Conservation (phyloP, 2,113 vertebrate genomes). For the Mus pahari region DNA sequence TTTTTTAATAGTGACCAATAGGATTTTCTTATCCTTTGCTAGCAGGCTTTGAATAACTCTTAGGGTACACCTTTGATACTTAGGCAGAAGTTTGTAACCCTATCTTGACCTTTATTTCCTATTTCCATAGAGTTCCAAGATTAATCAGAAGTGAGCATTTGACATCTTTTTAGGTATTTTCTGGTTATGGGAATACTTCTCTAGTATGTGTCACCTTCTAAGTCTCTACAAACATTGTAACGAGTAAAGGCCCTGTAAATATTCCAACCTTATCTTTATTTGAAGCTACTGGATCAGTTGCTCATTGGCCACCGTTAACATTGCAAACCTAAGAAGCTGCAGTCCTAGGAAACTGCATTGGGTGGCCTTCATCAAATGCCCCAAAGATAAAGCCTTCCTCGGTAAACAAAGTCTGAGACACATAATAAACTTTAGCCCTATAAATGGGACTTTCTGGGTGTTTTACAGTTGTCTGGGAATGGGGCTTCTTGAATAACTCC, state of each 20-base stretch:
- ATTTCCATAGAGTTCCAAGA: not conserved
- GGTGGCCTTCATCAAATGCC: not conserved
- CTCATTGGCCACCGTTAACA: not conserved
- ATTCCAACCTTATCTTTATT: not conserved
- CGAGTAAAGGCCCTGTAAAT: not conserved
- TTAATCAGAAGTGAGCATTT: not conserved
- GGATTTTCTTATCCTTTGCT: not conserved
- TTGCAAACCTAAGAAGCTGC: not conserved
- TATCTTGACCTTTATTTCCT: not conserved
- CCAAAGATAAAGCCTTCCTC: not conserved
- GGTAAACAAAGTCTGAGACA: not conserved
- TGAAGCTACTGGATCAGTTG: not conserved
- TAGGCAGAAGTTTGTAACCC: not conserved
- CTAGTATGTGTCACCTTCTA: not conserved
- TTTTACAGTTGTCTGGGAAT: not conserved
- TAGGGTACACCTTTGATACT: not conserved
- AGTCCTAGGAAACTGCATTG: not conserved
- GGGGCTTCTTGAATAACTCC: not conserved
- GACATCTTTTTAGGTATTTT: not conserved
- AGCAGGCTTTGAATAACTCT: not conserved
- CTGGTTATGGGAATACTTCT: not conserved
- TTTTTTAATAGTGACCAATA: not conserved
- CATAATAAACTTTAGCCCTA: not conserved
- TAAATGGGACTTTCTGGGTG: not conserved
- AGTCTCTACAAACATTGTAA: not conserved